These are phyloP conservation scores for Falcunculus frontatus DNA, from an alignment of 2,113 vertebrate species.

Conservation along the genomic window DNA sequence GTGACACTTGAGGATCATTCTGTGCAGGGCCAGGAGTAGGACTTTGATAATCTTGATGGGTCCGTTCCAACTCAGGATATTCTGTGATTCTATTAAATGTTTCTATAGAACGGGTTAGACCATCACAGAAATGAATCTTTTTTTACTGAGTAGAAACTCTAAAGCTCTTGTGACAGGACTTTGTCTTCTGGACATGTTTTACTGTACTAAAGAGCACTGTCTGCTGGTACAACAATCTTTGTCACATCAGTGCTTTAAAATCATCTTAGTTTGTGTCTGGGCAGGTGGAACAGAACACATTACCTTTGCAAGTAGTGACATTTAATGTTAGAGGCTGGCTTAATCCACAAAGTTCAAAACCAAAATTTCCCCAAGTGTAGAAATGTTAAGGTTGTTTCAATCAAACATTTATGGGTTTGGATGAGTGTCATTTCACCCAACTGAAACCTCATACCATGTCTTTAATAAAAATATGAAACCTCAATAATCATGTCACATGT, in stretches of 20 bases:
- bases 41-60: not conserved
- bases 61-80: not conserved
- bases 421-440: not conserved
- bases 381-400: not conserved
- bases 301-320: not conserved
- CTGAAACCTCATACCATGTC: not conserved
- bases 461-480: not conserved
- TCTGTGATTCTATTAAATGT: not conserved
- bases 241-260: not conserved
- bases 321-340: not conserved
- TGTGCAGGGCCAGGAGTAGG: not conserved
- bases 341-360: not conserved
- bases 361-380: not conserved
- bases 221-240: not conserved
- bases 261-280: not conserved
- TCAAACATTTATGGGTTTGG: not conserved
- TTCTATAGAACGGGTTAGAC: not conserved
- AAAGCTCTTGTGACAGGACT: not conserved
- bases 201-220: not conserved
- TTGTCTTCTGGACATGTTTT: not conserved
- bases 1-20: not conserved
- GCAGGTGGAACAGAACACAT: not conserved
- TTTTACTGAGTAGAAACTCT: not conserved
- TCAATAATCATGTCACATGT: not conserved
- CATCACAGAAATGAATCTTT: not conserved